Evolutionary conservation across 2,797 vertebrate species (phyloP), one percentile per base, ranked within the genome.

Genomic region (Cuculus canorus): DNA sequence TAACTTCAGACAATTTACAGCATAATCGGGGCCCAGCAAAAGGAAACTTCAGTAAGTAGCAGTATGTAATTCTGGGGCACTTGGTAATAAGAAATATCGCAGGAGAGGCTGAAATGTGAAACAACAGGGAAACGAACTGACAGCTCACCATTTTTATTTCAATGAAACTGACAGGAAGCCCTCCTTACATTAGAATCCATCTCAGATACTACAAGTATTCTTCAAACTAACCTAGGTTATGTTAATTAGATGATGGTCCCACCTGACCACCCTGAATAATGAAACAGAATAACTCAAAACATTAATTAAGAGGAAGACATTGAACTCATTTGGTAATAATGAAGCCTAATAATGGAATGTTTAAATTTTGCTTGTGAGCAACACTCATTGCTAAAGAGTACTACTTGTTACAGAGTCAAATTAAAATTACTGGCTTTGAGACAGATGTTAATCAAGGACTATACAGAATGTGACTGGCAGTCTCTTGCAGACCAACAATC

Each of bases 1-100:
- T 28, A 93, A 91, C 48, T 93, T 83, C 48, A 81, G 69, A 89
- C 48, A 85, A 71, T 71, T 93, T 68, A 91, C 8, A 87, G 78
- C 35, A 93, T 53, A 66, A 93, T 37, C 82, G 85, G 75, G 60
- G 71, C 59, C 56, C 63, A 92, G 52, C 56, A 93, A 45, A 93
- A 8, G 27, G 30, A 77, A 86, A 77, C 19, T 81, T 81, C 61
- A 68, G 53, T 71, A 71, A 84, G 70, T 5, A 93, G 81, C 54
- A 86, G 59, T 22, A 83, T 86, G n/a, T 92, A 94, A 84, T 94
- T 78, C 89, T 70, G 30, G 45, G 39, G 57, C 25, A 32, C 25
- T 71, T 69, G 27, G 37, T 90, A 79, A 57, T 53, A 17, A 92
- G 50, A 75, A 92, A 82, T 82, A 75, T 11, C 86, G 27, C 86